Base-by-base conservation (phyloP, 2,888 invertebrate genomes). In the Ormyrus pomaceus region DNA sequence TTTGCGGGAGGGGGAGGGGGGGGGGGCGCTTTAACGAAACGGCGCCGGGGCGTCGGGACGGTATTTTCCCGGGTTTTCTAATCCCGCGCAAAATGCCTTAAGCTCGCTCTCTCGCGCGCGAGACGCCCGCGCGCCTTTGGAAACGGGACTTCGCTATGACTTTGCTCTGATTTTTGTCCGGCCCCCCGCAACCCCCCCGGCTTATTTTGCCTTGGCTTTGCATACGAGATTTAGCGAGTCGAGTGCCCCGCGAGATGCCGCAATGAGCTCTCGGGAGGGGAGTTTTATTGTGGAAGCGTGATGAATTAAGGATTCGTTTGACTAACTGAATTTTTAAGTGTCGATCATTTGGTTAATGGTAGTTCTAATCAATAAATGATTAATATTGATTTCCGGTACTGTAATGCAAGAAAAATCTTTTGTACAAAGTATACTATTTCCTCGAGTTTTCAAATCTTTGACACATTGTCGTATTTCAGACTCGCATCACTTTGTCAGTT, bases 81-180 rank as follows among this genome's bases (percentile, higher is more conserved):
- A 81, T 81, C 81, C 81, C 64, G 73, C 73, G 77, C 62, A 68
- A 69, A 80, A 72, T 58, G 79, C 71, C 73, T 70, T 80, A 80
- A 80, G 80, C 80, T 72, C 71, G 61, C 11, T 11, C 45, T 51
- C 19, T 19, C 19, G 19, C 19, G 19, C 19, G 19, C 19, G 19
- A 19, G 19, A 19, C 19, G 46, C 11, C 62, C 58, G 56, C 48
- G 34, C 59, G 69, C 61, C 64, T 81, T 81, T 77, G 77, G 65
- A 81, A 81, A 81, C 77, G 81, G 66, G 77, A 81, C 77, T 81
- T 81, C 70, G 70, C 77, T 81, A 77, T 81, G 81, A 77, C 65
- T 81, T 81, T 74, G 81, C 72, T 76, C 80, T 76, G 76, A 80
- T 80, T 80, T 80, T 80, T 80, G 66, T 56, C 50, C 50, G 9